A percentile compares a stretch with the other conserved stretches of the same genome.
Conservation (phyloP, 2,113 vertebrate genomes). For the Physeter macrocephalus region DNA sequence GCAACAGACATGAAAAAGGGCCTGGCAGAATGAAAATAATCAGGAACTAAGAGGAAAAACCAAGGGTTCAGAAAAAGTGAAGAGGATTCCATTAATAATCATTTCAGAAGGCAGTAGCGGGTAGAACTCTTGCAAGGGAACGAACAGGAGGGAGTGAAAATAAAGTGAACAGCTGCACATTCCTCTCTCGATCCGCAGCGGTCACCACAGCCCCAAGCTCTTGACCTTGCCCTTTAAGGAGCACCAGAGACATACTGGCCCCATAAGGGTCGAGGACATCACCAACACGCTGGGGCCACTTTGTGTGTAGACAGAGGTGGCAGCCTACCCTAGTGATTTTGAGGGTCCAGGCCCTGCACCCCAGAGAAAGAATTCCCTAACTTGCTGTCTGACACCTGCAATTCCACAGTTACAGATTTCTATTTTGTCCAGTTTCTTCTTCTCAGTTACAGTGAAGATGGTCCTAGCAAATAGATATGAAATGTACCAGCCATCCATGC, state of each 20-base stretch:
- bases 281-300: background rate
- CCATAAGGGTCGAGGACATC: too few species aligned
- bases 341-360: background rate
- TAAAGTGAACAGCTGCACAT: slow-evolving; percentile 46
- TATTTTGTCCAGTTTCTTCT: background rate
- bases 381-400: background rate
- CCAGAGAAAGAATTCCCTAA: background rate
- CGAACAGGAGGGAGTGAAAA: slow-evolving; percentile 59
- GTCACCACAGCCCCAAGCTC: background rate
- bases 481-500: background rate
- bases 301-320: background rate
- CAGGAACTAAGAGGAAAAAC: slow-evolving; percentile 77
- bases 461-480: background rate
- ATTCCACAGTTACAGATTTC: background rate
- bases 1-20: slow-evolving; percentile 74
- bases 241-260: background rate
- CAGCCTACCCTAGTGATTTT: background rate
- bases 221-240: slow-evolving; percentile 2
- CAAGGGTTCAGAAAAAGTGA: slow-evolving; percentile 74
- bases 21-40: slow-evolving; percentile 79
- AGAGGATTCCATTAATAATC: slow-evolving; percentile 74
- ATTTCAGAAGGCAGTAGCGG: slow-evolving; percentile 71
- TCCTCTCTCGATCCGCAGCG: slow-evolving; percentile 27
- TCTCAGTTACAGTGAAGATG: background rate
- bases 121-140: slow-evolving; percentile 62